Conservation (phyloP, 2,797 vertebrate genomes). For the Fistularia commersonii region DNA sequence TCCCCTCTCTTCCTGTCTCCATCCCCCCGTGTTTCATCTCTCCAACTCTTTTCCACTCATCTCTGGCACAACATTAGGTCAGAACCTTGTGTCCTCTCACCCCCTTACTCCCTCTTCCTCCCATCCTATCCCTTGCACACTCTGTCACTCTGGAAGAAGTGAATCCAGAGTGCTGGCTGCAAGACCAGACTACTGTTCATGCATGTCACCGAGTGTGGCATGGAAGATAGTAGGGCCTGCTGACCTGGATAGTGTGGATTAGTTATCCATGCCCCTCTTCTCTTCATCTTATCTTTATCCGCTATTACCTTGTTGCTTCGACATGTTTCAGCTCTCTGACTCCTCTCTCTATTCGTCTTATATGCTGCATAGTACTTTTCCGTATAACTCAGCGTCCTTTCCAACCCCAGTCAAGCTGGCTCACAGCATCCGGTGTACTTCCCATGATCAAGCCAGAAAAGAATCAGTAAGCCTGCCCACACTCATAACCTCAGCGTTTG, state of each 20-base stretch:
- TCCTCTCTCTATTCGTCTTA: neutral
- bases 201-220: slow-evolving; percentile 3
- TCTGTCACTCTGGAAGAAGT: slow-evolving; percentile 21
- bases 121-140: slow-evolving; percentile 17
- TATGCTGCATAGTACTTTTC: slow-evolving; percentile 19
- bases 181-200: neutral
- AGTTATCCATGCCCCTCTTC: slow-evolving; percentile 12
- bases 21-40: slow-evolving; percentile 48
- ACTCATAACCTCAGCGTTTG: no score
- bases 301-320: no score
- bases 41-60: slow-evolving; percentile 50
- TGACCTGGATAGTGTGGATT: slow-evolving; percentile 54
- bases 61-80: slow-evolving; percentile 59
- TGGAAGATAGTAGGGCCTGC: no score
- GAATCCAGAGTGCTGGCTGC: slow-evolving; percentile 14
- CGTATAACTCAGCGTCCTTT: slow-evolving; percentile 17
- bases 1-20: slow-evolving; percentile 68
- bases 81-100: slow-evolving; percentile 54
- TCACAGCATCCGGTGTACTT: slow-evolving; percentile 27
- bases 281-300: slow-evolving; percentile 7
- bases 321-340: neutral
- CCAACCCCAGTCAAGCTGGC: slow-evolving; percentile 16
- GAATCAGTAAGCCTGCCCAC: slow-evolving; percentile 6
- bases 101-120: slow-evolving; percentile 33
- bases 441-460: slow-evolving; percentile 29